Evolutionary conservation across 1,140 invertebrate genomes (phyloP), one percentile per base, ranked within the genome.

Genomic region (Tetramorium alpestre): DNA sequence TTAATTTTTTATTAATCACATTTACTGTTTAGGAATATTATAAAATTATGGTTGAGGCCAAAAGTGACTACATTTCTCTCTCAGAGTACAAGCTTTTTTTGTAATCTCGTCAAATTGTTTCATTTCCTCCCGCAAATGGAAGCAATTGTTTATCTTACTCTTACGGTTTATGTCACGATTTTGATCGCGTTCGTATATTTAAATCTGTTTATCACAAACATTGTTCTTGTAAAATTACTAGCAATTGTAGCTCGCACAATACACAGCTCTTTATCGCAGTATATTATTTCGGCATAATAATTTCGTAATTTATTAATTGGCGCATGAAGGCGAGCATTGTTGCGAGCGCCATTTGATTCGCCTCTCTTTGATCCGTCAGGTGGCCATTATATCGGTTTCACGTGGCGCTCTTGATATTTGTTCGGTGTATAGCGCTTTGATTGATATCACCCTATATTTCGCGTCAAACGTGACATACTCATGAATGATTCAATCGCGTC

Each of bases 401-500:
- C 25, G 22, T 81, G 22, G 33, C 22, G 28, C 28, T 62, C 67
- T 73, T 60, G 69, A 73, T 73, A 75, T 84, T 84, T 73, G 51
- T 84, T 38, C n/a, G 33, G 11, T 5, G 16, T 28, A 75, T 18
- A 56, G 69, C 25, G 44, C 54, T 84, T 84, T 84, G 80, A 84
- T 84, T 75, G 80, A 84, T 84, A 75, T n/a, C 69, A 22, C 44
- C 41, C 80, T 49, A 56, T 56, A 73, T 84, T 60, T 75, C 41
- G 80, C 54, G 69, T 75, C 41, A 75, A 84, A 84, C 69, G 56
- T 75, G 69, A 62, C 69, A 47, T 41, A 56, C 80, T 84, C 69
- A 84, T 84, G 80, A 84, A 84, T 84, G 80, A 84, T 84, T 84
- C 80, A 84, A 60, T 84, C 80, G 69, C 38, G 54, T 49, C 60